Percentiles rank a stretch among this genome's conserved stretches.
These are phyloP conservation scores for Eulemur coronatus DNA, from an alignment of 2,797 vertebrate genomes.

Conservation along the genomic window DNA sequence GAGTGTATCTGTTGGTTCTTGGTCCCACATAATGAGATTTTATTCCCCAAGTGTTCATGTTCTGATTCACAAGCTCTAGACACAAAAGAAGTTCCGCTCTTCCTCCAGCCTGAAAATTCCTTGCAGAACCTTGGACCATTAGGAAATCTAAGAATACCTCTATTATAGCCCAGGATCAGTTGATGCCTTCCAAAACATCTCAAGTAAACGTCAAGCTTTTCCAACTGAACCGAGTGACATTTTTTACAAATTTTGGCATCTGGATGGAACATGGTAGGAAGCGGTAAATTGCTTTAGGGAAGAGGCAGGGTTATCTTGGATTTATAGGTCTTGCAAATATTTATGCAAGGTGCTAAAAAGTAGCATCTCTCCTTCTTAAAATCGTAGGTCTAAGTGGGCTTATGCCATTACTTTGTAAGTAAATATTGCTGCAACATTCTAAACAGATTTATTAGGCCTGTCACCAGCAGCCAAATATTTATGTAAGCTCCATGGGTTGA, in stretches of 20 bases:
- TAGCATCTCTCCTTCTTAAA: conserved; percentile 84
- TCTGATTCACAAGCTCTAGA: conserved; percentile 18
- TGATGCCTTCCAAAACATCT: conserved; percentile 39
- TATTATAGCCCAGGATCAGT: background rate
- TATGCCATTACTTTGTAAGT: conserved; percentile 84
- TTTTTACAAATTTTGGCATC: background rate
- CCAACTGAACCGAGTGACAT: background rate
- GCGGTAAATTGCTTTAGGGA: conserved; percentile 79
- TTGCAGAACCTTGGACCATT: background rate
- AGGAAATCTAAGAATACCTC: conserved; percentile 33
- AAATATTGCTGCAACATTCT: conserved; percentile 86
- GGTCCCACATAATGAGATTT: background rate
- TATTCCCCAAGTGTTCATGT: background rate
- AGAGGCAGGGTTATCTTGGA: conserved; percentile 84
- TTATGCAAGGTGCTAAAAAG: conserved; percentile 89
- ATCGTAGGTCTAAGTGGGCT: conserved; percentile 83
- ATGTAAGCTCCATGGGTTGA: conserved; percentile 80
- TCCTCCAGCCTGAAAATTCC: background rate
- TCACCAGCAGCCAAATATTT: conserved; percentile 89
- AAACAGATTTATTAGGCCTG: conserved; percentile 88
- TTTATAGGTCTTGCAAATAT: conserved; percentile 88
- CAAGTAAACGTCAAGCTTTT: conserved; percentile 49
- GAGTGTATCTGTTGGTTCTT: background rate
- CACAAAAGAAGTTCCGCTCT: background rate
- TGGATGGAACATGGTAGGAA: conserved; percentile 77